Conservation (phyloP, 2,113 vertebrate species). For the Beaufortia kweichowensis region DNA sequence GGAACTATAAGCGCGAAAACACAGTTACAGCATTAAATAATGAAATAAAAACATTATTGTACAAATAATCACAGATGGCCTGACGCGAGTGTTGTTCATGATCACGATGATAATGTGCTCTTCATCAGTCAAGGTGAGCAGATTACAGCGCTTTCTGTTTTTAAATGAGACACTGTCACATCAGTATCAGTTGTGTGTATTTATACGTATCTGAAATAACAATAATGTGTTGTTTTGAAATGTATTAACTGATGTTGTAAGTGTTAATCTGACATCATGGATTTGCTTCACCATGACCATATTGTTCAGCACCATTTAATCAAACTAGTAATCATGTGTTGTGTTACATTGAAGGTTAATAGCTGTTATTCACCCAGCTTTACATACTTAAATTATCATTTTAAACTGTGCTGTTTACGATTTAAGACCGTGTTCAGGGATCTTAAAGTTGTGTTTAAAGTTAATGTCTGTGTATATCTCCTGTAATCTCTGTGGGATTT, state of each 20-base stretch:
- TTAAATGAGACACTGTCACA: neutral
- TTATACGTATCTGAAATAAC: neutral
- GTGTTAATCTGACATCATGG: neutral
- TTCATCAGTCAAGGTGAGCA: neutral
- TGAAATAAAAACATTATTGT: neutral
- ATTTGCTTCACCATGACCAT: neutral
- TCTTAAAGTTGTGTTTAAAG: too few relatives aligned
- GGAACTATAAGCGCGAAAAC: conserved; percentile 23
- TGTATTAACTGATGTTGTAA: too few relatives aligned
- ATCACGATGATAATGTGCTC: neutral
- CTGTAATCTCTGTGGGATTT: too few relatives aligned
- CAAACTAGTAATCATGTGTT: neutral
- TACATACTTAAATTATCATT: too few relatives aligned
- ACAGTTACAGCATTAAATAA: neutral
- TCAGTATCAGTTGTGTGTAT: neutral
- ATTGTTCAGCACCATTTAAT: neutral
- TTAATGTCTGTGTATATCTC: too few relatives aligned
- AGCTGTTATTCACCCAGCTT: too few relatives aligned
- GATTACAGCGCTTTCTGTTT: neutral
- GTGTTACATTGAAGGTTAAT: too few relatives aligned
- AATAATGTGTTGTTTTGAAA: neutral
- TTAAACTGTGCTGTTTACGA: too few relatives aligned
- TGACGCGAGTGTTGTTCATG: neutral
- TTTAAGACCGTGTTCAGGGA: too few relatives aligned
- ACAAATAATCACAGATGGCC: neutral